Evolutionary conservation across 2,888 invertebrate species (phyloP).

Genomic region (Noctua janthina): DNA sequence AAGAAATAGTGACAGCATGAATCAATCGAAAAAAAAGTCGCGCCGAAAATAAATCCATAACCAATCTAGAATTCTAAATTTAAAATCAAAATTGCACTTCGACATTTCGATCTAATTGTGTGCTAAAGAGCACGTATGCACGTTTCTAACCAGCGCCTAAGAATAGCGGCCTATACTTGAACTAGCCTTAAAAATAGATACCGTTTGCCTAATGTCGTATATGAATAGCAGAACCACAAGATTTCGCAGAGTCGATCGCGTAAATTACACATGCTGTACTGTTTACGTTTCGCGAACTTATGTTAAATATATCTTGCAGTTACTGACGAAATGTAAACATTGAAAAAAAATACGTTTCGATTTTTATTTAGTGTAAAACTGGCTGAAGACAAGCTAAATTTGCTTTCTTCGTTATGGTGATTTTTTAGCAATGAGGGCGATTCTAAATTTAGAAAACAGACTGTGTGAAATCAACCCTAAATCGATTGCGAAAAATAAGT

Average conservation of each 20-base stretch:
- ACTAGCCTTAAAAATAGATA: constrained; percentile 71
- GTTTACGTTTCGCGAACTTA: constrained; percentile 68
- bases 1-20: background rate
- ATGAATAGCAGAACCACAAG: constrained; percentile 58
- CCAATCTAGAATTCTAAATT: constrained; percentile 11
- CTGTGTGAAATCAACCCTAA: background rate
- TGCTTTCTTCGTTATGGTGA: constrained; percentile 35
- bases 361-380: constrained; percentile 50
- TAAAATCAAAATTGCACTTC: constrained; percentile 28
- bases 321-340: constrained; percentile 49
- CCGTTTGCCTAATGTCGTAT: constrained; percentile 67
- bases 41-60: constrained; percentile 21
- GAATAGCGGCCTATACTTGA: constrained; percentile 75
- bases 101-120: constrained; percentile 54
- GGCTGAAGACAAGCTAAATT: constrained; percentile 29
- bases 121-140: constrained; percentile 67
- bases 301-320: constrained; percentile 60
- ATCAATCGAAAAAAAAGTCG: constrained; percentile 10
- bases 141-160: constrained; percentile 62
- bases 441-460: constrained; percentile 21
- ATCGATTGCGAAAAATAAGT: background rate
- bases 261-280: constrained; percentile 68
- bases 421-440: constrained; percentile 25
- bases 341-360: constrained; percentile 45
- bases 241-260: constrained; percentile 64